A percentile compares a stretch with the other conserved stretches of the same genome.
Evolutionary conservation across 2,113 vertebrate genomes (phyloP).

Genomic region (Odobenus rosmarus): DNA sequence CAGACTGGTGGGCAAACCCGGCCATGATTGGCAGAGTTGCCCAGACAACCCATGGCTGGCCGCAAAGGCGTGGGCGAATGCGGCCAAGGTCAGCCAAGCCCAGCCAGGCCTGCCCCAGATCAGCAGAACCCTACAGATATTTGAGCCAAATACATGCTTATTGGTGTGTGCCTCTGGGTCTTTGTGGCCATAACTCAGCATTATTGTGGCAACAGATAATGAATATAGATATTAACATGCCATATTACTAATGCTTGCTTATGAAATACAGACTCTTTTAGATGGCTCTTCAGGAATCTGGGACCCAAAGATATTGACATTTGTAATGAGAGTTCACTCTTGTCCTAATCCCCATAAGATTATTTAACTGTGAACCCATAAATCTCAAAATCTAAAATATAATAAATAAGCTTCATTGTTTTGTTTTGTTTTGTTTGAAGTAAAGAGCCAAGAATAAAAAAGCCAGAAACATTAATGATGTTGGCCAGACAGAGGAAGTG

Average conservation of each 20-base stretch:
- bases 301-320: background rate
- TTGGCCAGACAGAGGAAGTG: background rate
- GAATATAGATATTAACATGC: background rate
- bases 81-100: background rate
- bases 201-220: background rate
- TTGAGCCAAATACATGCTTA: background rate
- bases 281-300: background rate
- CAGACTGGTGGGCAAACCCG: accelerated
- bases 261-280: background rate
- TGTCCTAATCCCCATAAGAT: background rate
- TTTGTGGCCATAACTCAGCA: background rate
- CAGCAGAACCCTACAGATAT: background rate
- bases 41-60: background rate
- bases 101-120: background rate
- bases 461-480: background rate
- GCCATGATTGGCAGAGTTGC: background rate
- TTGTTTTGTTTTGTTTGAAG: background rate
- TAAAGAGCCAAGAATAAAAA: constrained; percentile 45
- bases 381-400: constrained; percentile 14
- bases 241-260: background rate
- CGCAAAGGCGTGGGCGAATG: accelerated
- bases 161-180: background rate
- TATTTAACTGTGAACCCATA: background rate
- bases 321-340: background rate
- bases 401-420: constrained; percentile 36